A percentile compares a stretch with the other conserved stretches of the same genome.
phyloP scores from a whole-genome alignment of 2,797 vertebrate genomes.

The Kryptopterus vitreolus region DNA sequence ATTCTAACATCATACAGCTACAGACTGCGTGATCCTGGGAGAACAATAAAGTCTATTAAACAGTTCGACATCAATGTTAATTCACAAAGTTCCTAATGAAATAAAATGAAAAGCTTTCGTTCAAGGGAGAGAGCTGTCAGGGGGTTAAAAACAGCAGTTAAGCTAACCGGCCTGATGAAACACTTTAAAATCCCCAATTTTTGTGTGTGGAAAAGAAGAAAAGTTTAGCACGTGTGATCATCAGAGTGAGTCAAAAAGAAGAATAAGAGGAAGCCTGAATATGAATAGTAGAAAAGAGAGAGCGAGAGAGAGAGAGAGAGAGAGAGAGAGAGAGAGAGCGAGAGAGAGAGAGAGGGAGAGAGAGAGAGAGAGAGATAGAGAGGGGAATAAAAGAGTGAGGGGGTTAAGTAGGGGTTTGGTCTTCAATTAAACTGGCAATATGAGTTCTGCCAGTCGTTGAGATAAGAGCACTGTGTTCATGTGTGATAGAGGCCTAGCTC shows the following conservation, averaged over 20 bases:
- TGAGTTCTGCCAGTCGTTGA: background rate
- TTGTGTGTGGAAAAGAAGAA: slow-evolving; percentile 25
- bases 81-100: background rate
- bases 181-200: slow-evolving; percentile 20
- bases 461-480: slow-evolving; percentile 34
- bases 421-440: slow-evolving; percentile 9
- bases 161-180: no score
- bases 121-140: background rate
- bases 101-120: background rate
- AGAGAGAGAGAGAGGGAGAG: background rate
- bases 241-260: background rate
- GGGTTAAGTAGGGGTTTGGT: background rate
- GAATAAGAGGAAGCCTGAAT: background rate
- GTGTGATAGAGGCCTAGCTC: slow-evolving; percentile 40
- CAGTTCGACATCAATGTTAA: background rate
- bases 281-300: background rate
- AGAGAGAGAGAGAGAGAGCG: background rate
- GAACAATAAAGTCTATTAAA: slow-evolving; percentile 15
- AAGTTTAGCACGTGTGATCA: background rate
- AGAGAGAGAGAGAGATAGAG: background rate
- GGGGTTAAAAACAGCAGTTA: background rate
- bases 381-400: no score
- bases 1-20: background rate
- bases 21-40: background rate
- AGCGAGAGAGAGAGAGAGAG: background rate